Evolutionary conservation across 2,888 invertebrate genomes (phyloP).

Genomic region (Synanthedon formicaeformis): DNA sequence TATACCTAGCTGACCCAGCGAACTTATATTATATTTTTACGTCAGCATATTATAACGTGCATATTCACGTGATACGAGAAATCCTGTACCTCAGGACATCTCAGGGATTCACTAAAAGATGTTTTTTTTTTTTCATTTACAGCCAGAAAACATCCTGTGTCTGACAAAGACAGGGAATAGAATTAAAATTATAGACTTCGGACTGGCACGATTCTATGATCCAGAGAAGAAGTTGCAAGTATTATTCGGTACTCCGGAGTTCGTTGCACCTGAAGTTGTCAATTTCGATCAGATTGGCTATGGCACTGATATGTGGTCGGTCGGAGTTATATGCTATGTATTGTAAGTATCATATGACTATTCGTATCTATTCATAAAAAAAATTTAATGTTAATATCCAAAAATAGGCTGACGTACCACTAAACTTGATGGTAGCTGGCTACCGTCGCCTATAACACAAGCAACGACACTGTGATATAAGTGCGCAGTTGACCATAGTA

Average conservation of each 20-base stretch:
- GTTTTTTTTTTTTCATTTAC: conserved; percentile 11
- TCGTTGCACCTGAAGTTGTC: conserved; percentile 98
- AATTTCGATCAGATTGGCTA: conserved; percentile 97
- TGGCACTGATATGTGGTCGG: conserved; percentile 98
- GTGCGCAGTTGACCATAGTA: no score
- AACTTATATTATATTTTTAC: no score
- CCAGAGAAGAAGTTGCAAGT: conserved; percentile 93
- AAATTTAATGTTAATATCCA: no score
- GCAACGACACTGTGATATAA: no score
- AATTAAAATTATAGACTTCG: conserved; percentile 99
- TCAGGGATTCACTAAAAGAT: not conserved
- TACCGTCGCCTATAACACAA: no score
- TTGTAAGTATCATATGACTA: conserved; percentile 78
- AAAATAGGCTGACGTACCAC: no score
- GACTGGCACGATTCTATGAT: conserved; percentile 92
- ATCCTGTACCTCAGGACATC: no score
- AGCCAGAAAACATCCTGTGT: conserved; percentile 99
- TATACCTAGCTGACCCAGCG: no score
- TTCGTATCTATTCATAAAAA: not conserved
- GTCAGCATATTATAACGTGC: no score
- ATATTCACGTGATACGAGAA: no score
- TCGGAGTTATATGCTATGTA: conserved; percentile 98
- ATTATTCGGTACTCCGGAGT: conserved; percentile 97
- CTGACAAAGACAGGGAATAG: conserved; percentile 96
- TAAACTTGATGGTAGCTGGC: no score